Evolutionary conservation across 2,797 vertebrate genomes (phyloP), one percentile per base, ranked within the genome.

Genomic region (Pseudomugil tenellus): DNA sequence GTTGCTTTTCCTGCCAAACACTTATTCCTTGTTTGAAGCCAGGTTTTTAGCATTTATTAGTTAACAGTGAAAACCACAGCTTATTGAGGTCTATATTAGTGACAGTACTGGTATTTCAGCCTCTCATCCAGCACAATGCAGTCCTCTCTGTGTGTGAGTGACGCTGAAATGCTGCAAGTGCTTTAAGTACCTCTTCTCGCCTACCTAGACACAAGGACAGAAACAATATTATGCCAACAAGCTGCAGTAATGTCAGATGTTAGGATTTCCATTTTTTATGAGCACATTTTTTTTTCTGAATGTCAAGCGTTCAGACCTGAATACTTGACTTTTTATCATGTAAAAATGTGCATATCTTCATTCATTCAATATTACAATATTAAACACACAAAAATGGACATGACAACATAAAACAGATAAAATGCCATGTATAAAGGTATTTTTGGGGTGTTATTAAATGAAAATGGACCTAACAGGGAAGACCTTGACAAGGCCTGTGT

Each of bases 401-500:
- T 2, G 39, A 19, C 7, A 19, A 43, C 39, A n/a, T 9, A 43
- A n/a, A n/a, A 8, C 6, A 43, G 41, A 21, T 2, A 21, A 12
- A 48, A 21, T 11, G n/a, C 3, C 10, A 12, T 48, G 19, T 6
- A 48, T 12, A 4, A 17, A 48, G 11, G 19, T 48, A 48, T 48
- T 48, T 21, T n/a, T 3, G 8, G 41, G 17, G 19, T 43, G 3
- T 8, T 43, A 43, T 43, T 43, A 43, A 43, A 43, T 43, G 19
- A 43, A 43, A n/a, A 43, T 19, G 19, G 41, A 43, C 17, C 41
- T 67, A 46, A n/a, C 43, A 21, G 19, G 70, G 58, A 81, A 56
- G 72, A 77, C 61, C 71, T 81, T 75, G 59, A 82, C 54, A 63
- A 53, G 17, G 61, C 16, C 34, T 17, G 0, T 63, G 60, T 58